Evolutionary conservation across 2,888 invertebrate species (phyloP), one percentile per base, ranked within the genome.

Genomic region (Ectemnius lituratus): DNA sequence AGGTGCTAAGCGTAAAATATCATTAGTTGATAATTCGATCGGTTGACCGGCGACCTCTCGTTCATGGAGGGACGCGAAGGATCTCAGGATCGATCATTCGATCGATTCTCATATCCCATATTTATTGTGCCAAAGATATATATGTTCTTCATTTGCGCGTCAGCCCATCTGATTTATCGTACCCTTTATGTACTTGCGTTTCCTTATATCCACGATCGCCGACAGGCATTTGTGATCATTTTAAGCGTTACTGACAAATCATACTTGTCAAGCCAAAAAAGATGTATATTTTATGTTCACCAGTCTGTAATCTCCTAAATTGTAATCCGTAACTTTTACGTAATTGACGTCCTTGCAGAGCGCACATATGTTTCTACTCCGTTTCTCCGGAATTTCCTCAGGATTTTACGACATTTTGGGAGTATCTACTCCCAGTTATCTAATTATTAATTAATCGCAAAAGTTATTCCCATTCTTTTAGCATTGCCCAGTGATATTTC

Each of bases 121-220:
- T 89, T 89, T 87, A 87, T 88, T 87, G 88, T 89, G 89, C 89
- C 89, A 89, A 89, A 89, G 89, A 89, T 88, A 16, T 52, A 83
- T 82, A 81, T 81, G 56, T 70, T 78, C 75, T 85, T 63, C 81
- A 74, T 66, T 60, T 62, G 77, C 37, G 37, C 37, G 37, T 37
- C 37, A 37, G 37, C 1, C 11, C 37, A 4, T 37, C 37, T 37
- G 37, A 37, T 37, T 37, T 37, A 37, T 37, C 37, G 37, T 37
- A 37, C 37, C 4, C 37, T 37, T 37, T 37, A 37, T 37, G 37
- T 37, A 37, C 37, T 37, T 37, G 37, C 37, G 37, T 37, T 37
- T 8, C 11, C 37, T 37, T 37, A 37, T 37, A 37, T 37, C 37
- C 37, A 37, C 37, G 37, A 37, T 37, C 37, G 37, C 37, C 37